Evolutionary conservation across 2,113 vertebrate species (phyloP), one percentile per base, ranked within the genome.

Genomic region (Pogonocichla stellata): DNA sequence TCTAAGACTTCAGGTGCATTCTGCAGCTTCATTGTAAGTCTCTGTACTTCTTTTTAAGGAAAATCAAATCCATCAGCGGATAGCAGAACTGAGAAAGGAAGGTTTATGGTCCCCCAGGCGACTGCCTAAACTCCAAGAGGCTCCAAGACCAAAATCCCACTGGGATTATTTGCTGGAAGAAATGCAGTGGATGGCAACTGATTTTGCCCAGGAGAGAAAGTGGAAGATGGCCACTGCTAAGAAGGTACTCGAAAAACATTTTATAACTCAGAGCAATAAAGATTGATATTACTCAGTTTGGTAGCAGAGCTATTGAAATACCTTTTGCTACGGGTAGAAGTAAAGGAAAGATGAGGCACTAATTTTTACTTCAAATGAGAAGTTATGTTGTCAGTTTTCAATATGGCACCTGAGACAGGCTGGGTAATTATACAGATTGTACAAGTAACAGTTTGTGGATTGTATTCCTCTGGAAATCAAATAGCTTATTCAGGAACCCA

Each of bases 131-230:
- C 98, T 99, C 34, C 98, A 99, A 92, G 99, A 99, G 91, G 97
- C 98, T 36, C 98, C 98, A 2, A 98, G 99, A 75, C 98, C 99
- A 66, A 99, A 99, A 80, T 99, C 99, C 11, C 99, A 99, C 26
- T 99, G 99, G 99, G 99, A 99, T 96, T 99, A 99, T 88, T 98
- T 99, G 78, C 97, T 99, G 92, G 99, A 99, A 96, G 99, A 99
- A 97, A 99, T 99, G 99, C 99, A 99, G 93, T 99, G 99, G 99
- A 99, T 99, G 99, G 99, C 99, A 43, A 98, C 99, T 12, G 99
- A 99, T 95, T 99, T 99, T 86, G 99, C 99, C 51, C 99, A 99
- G 96, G 99, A 99, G 97, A 98, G 99, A 84, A 98, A 98, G 86
- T 99, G 99, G 99, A 99, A 99, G 96, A 98, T 99, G 97, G 99